Evolutionary conservation across 2,113 vertebrate species (phyloP), one percentile per base, ranked within the genome.

Genomic region (Balaeniceps rex): DNA sequence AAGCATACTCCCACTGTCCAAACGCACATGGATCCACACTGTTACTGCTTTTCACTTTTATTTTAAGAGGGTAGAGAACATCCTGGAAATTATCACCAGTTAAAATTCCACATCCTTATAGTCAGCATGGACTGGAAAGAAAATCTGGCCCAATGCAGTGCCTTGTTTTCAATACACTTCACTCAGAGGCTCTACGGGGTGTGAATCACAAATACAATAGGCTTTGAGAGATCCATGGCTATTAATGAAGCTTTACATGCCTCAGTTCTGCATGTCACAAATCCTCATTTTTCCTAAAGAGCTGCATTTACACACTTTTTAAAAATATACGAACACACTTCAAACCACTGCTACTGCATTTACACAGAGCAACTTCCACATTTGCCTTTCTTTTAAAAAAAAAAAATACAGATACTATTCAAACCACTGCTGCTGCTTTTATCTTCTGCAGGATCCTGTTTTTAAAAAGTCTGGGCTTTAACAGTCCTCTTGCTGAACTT

Each of bases 131-230:
- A 61, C 36, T 36, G 49, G 52, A 60, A 49, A 85, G 52, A 58
- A 78, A 80, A 68, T 11, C 19, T 29, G 69, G 7, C 29, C n/a
- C 58, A 55, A 14, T 3, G 60, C n/a, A 47, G 44, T 5, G 14
- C 17, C n/a, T 77, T 46, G 47, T 6, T 70, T 90, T 61, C 28
- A 72, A 86, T 2, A 44, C 10, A 6, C 38, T 49, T 64, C 57
- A 57, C 63, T 66, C 8, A 2, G 69, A 60, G 46, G 44, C 58
- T 88, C 47, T 55, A 12, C 0, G 0, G 36, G 42, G 16, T 47
- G 29, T 40, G 42, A 88, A 83, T 47, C 49, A 47, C 68, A 92
- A 70, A 54, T 5, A 83, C 63, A 79, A 61, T 0, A 47, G 65
- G 57, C 17, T 26, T 47, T 44, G 70, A 79, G 40, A 76, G 54